A percentile compares a stretch with the other conserved stretches of the same genome.
Evolutionary conservation across 1,140 invertebrate species (phyloP).

Genomic region (Brachionus sp.): DNA sequence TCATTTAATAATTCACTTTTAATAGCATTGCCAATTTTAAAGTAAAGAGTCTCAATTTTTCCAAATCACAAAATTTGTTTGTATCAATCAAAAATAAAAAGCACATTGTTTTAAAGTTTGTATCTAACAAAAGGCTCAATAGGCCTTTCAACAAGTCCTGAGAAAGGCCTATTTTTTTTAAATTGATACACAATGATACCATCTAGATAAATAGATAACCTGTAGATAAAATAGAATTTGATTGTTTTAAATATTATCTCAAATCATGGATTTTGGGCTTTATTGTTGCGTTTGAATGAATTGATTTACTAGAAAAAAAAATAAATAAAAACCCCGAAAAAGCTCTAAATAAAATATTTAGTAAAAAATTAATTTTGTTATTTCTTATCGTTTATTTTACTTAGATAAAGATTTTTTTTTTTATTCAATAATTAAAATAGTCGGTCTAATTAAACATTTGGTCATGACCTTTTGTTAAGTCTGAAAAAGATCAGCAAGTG

Average conservation of each 20-base stretch:
- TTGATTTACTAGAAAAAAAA: background rate
- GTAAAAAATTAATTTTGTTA: background rate
- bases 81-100: background rate
- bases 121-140: background rate
- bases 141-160: background rate
- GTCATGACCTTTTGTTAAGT: background rate
- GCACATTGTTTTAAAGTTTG: no score
- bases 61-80: background rate
- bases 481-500: background rate
- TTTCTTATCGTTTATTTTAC: background rate
- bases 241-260: background rate
- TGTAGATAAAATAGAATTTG: conserved; percentile 9
- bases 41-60: background rate
- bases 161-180: background rate
- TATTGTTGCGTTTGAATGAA: background rate
- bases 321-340: background rate
- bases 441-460: background rate
- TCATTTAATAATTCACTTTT: background rate
- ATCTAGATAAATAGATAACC: background rate
- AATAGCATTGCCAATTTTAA: background rate
- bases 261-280: background rate
- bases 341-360: background rate
- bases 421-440: background rate
- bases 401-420: background rate
- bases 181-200: background rate